A percentile compares a stretch with the other conserved stretches of the same genome.
phyloP scores from a whole-genome alignment of 2,113 vertebrate genomes.

The Perccottus glenii region DNA sequence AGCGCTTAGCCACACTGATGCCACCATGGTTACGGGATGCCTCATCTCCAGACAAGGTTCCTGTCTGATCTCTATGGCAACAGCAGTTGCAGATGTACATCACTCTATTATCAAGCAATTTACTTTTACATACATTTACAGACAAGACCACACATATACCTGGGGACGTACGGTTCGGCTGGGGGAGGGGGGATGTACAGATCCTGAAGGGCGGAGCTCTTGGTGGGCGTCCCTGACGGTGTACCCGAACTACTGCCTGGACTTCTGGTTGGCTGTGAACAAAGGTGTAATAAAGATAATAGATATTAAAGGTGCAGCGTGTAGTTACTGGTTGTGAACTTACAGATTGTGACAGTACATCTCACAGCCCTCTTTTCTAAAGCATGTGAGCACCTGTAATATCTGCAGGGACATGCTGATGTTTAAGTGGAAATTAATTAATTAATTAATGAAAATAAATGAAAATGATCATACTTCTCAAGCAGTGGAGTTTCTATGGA shows the following conservation, averaged over 20 bases:
- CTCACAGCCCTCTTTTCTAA: no score
- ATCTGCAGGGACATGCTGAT: no score
- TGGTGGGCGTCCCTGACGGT: conserved; percentile 93
- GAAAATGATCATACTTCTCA: no score
- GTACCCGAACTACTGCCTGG: conserved; percentile 95
- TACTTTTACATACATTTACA: neutral
- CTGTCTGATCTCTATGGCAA: conserved; percentile 89
- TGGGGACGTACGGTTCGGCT: conserved; percentile 92
- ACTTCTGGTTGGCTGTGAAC: conserved; percentile 91
- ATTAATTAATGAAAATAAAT: no score
- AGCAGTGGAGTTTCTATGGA: no score
- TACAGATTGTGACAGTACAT: no score
- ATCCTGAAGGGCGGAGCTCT: conserved; percentile 95
- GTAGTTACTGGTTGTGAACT: no score
- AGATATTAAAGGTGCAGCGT: neutral
- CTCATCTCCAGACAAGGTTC: conserved; percentile 88
- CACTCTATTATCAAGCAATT: conserved; percentile 1
- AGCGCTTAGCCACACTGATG: conserved; percentile 88
- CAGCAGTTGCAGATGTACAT: conserved; percentile 29
- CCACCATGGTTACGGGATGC: conserved; percentile 86
- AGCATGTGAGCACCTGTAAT: no score
- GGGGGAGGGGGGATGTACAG: conserved; percentile 97
- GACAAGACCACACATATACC: conserved; percentile 72
- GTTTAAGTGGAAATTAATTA: no score
- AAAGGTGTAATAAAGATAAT: neutral